Conservation (phyloP, 2,888 invertebrate species). For the Syrphus vitripennis region DNA sequence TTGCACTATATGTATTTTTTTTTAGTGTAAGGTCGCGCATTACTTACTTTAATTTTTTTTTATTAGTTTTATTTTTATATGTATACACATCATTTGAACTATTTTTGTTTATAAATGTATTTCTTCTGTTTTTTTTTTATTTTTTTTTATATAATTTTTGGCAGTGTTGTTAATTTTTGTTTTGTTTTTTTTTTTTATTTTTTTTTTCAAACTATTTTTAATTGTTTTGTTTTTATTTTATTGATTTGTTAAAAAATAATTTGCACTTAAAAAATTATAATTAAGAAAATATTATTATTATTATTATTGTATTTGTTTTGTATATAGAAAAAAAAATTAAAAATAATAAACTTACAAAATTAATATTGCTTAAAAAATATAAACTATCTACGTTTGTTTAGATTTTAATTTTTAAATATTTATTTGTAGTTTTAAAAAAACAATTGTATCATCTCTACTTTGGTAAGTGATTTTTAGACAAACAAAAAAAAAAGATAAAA, state of each 20-base stretch:
- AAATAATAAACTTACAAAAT: slow-evolving; percentile 21
- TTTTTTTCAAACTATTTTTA: slow-evolving; percentile 34
- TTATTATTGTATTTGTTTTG: slow-evolving; percentile 21
- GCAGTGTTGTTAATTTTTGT: slow-evolving; percentile 68
- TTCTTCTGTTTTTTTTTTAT: slow-evolving; percentile 48
- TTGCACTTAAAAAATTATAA: slow-evolving; percentile 66
- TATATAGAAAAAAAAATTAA: slow-evolving; percentile 8
- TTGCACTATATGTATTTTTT: slow-evolving; percentile 68
- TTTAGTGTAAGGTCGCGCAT: slow-evolving; percentile 67
- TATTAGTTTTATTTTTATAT: slow-evolving; percentile 49
- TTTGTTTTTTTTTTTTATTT: slow-evolving; percentile 40
- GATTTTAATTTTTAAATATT: neutral
- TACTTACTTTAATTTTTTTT: slow-evolving; percentile 56
- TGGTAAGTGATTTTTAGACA: slow-evolving; percentile 61
- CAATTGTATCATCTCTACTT: slow-evolving; percentile 62
- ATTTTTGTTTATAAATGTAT: slow-evolving; percentile 25
- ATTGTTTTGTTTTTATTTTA: slow-evolving; percentile 12
- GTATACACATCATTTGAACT: slow-evolving; percentile 71
- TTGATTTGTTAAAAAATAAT: slow-evolving; percentile 62
- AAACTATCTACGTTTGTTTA: slow-evolving; percentile 51
- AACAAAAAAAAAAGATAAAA: slow-evolving; percentile 43
- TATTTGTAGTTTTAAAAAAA: slow-evolving; percentile 26
- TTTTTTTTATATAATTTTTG: slow-evolving; percentile 67
- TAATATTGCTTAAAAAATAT: slow-evolving; percentile 57
- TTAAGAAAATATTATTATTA: slow-evolving; percentile 31